Evolutionary conservation across 2,888 invertebrate genomes (phyloP), one percentile per base, ranked within the genome.

Genomic region (Andrena trimmerana): DNA sequence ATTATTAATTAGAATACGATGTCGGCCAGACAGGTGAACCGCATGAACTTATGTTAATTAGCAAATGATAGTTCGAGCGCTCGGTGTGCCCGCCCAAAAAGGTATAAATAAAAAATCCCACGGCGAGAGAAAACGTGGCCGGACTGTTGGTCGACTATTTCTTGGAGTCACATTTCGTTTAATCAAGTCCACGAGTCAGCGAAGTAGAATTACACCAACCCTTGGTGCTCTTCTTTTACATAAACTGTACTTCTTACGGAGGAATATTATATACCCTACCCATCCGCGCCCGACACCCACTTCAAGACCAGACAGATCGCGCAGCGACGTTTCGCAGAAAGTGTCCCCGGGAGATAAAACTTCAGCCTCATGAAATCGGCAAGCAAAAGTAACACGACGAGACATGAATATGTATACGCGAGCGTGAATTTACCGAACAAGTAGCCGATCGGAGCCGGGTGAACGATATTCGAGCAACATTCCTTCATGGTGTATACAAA

Each of bases 1-100:
- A 78, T 78, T 78, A 67, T 70, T 71, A 71, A 80, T 78, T 71
- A 60, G 62, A 20, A 4, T 33, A 33, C 62, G 57, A 8, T 62
- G 10, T 27, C 0, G 8, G 6, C 2, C n/a, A 24, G 65, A 62
- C 62, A 66, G 31, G 50, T 10, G 33, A 68, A 60, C 27, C 20
- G 24, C 20, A 50, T 8, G 7, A 8, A 42, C 10, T 42, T 24
- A 8, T 42, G 10, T n/a, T 29, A 36, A 69, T 54, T 42, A 69
- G n/a, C 50, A 10, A 29, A 20, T 29, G 36, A 36, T 66, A 36
- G 60, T 66, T 50, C 27, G 5, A 8, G 4, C 77, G 13, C 6
- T 50, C 16, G 10, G n/a, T 0, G 24, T 24, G 2, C 27, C 20
- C 36, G 27, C 24, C 16, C 0, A 59, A 27, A 27, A 36, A 24